A percentile compares a stretch with the other conserved stretches of the same genome.
These are phyloP conservation scores for Champsocephalus gunnari DNA, from an alignment of 2,797 vertebrate genomes.

Conservation along the genomic window DNA sequence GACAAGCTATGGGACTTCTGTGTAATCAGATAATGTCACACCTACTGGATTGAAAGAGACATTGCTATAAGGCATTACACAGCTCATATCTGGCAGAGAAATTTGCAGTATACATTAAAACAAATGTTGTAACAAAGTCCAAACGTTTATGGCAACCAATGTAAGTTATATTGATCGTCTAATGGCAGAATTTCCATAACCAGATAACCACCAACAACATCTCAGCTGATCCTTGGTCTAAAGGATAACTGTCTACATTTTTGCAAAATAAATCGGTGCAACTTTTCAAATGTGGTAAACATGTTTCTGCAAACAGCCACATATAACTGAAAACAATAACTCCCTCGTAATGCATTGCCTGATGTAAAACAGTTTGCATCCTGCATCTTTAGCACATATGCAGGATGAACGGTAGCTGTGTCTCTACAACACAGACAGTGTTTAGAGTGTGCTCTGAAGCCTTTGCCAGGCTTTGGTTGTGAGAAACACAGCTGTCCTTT, in stretches of 20 bases:
- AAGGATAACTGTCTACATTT: not conserved
- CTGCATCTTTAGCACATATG: slow-evolving; percentile 35
- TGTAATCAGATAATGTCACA: not conserved
- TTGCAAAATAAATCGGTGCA: not conserved
- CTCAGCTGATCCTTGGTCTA: not conserved
- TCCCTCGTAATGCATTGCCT: not conserved
- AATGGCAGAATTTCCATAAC: not conserved
- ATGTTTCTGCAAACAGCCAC: not conserved
- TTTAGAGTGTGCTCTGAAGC: slow-evolving; percentile 58
- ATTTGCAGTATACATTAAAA: not conserved
- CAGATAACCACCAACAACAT: slow-evolving; percentile 13
- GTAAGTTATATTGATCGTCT: not conserved
- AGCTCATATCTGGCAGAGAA: not conserved
- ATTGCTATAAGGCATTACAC: not conserved
- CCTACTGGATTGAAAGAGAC: not conserved
- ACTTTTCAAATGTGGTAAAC: not conserved
- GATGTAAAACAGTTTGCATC: slow-evolving; percentile 25
- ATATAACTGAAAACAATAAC: not conserved
- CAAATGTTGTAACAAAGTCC: not conserved
- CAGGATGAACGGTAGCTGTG: slow-evolving; percentile 33
- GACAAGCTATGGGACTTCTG: not conserved
- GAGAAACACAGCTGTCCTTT: slow-evolving; percentile 65
- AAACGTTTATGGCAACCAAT: not conserved
- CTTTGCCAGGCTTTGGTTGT: slow-evolving; percentile 51
- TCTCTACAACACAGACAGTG: slow-evolving; percentile 50